Evolutionary conservation across 2,888 invertebrate species (phyloP), one percentile per base, ranked within the genome.

Genomic region (Cephus nigrinus): DNA sequence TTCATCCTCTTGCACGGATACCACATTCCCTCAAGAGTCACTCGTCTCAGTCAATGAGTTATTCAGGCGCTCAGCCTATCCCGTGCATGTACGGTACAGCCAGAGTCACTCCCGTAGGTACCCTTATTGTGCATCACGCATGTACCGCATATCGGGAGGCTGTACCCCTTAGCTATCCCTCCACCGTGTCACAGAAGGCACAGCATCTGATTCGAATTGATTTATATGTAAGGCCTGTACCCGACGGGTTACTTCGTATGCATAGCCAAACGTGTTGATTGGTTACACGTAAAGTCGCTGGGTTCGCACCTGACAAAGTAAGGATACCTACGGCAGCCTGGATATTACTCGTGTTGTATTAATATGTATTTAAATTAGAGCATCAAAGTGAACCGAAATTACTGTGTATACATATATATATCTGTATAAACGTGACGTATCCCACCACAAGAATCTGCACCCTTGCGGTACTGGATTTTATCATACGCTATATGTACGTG

Each of bases 301-400:
- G 55, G 55, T 23, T 55, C 55, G 9, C 80, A 81, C 35, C 74
- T 77, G 73, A 68, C 30, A 71, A 69, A 68, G 77, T 74, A 73
- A 78, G 34, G 69, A 69, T 75, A 68, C 69, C 71, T 32, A 32
- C 71, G 3, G 15, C 71, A 9, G 72, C 74, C 75, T 79, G 12
- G 75, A 79, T 84, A 86, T 80, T 84, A 85, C 84, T 86, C 84
- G 86, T 86, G 87, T 86, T 84, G 82, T 86, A 88, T 88, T 89
- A 88, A 88, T 88, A 88, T 88, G 86, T 86, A 88, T 88, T 89
- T 88, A 87, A 88, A 89, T 89, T 86, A 86, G 85, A 79, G 84
- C 82, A 82, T 88, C 86, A 88, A 88, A 88, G 88, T 82, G 82
- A 83, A 79, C 80, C 81, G 78, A 86, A 84, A 87, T 88, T 86